Evolutionary conservation across 2,888 invertebrate genomes (phyloP).

Genomic region (Parnassius glacialis): DNA sequence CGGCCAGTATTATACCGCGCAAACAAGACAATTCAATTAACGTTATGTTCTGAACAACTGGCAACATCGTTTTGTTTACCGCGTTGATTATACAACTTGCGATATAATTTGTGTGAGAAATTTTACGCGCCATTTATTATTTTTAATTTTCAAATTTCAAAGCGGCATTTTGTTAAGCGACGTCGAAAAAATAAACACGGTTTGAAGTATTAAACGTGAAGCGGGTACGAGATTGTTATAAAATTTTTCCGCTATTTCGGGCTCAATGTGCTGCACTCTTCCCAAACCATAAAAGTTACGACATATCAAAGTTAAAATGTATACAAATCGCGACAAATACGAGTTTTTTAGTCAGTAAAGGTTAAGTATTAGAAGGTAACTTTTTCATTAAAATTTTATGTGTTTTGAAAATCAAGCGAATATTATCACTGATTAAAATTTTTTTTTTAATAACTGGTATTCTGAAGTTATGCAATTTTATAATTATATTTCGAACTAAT

Average conservation of each 20-base stretch:
- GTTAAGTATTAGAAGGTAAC: too few relatives aligned
- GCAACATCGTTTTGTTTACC: conserved; percentile 33
- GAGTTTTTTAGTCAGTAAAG: not conserved
- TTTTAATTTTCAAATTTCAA: conserved; percentile 35
- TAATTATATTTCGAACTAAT: too few relatives aligned
- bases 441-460: too few relatives aligned
- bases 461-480: too few relatives aligned
- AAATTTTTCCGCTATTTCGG: conserved; percentile 10
- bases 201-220: conserved; percentile 6
- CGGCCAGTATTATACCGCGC: conserved; percentile 19
- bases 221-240: conserved; percentile 6
- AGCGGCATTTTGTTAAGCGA: conserved; percentile 33
- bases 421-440: too few relatives aligned
- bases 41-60: conserved; percentile 29
- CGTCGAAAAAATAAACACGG: conserved; percentile 5
- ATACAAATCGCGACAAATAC: not conserved
- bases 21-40: conserved; percentile 41
- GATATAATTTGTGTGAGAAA: conserved; percentile 31
- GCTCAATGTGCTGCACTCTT: conserved; percentile 7
- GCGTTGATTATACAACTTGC: conserved; percentile 24
- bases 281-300: conserved; percentile 3
- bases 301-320: not conserved
- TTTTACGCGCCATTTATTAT: conserved; percentile 41
- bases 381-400: too few relatives aligned
- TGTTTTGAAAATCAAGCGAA: too few relatives aligned